These are phyloP conservation scores for Diadophis punctatus DNA, from an alignment of 2,113 vertebrate species.

Conservation along the genomic window DNA sequence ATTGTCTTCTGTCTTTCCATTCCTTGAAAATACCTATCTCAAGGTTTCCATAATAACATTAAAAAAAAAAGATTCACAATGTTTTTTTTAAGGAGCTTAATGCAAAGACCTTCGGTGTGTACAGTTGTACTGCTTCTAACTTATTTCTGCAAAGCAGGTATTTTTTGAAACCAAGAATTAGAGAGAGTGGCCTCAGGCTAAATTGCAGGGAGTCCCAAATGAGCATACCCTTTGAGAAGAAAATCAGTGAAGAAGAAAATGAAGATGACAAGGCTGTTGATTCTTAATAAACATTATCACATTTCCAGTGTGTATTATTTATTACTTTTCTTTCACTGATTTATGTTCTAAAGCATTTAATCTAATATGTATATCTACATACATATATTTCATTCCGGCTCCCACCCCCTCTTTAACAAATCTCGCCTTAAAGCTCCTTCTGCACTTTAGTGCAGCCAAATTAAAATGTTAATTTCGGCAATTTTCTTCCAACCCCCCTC, in stretches of 20 bases:
- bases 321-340: slow-evolving; percentile 72
- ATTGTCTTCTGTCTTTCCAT: background rate
- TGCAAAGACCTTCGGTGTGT: slow-evolving; percentile 56
- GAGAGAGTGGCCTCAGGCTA: slow-evolving; percentile 73
- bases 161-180: slow-evolving; percentile 68
- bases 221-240: slow-evolving; percentile 72
- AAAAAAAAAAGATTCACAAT: slow-evolving; percentile 31
- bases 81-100: slow-evolving; percentile 58
- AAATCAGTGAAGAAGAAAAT: slow-evolving; percentile 79
- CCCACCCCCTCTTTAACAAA: slow-evolving; percentile 24
- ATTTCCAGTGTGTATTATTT: slow-evolving; percentile 78
- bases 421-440: slow-evolving; percentile 35
- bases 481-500: slow-evolving; percentile 1
- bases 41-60: slow-evolving; percentile 33
- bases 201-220: slow-evolving; percentile 70
- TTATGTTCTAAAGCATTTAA: slow-evolving; percentile 73
- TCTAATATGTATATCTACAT: slow-evolving; percentile 65
- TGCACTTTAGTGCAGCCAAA: slow-evolving; percentile 32
- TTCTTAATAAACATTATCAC: slow-evolving; percentile 82
- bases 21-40: slow-evolving; percentile 27
- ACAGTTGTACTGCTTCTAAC: slow-evolving; percentile 68
- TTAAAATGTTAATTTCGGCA: slow-evolving; percentile 34
- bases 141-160: slow-evolving; percentile 74
- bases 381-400: slow-evolving; percentile 44
- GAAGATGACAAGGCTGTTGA: slow-evolving; percentile 78